A percentile compares a stretch with the other conserved stretches of the same genome.
Conservation (phyloP, 2,888 invertebrate species). For the Cheilosia impressa region DNA sequence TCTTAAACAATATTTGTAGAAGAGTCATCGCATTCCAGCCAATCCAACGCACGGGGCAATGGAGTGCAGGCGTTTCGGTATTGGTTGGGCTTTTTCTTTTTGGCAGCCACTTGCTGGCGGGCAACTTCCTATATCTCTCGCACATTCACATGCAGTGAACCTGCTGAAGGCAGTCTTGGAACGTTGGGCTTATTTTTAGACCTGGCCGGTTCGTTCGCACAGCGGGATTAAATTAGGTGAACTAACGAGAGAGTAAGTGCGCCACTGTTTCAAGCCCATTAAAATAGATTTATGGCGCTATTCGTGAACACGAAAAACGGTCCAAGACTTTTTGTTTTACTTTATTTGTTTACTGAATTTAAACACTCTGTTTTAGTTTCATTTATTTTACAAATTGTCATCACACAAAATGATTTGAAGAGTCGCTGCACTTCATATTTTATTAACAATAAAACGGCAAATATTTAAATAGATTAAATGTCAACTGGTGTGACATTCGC, state of each 20-base stretch:
- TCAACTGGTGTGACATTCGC: too few relatives aligned
- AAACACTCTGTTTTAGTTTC: background rate
- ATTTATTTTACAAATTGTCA: too few relatives aligned
- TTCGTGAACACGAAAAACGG: background rate
- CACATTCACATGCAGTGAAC: slow-evolving; percentile 1
- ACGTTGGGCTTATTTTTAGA: slow-evolving; percentile 43
- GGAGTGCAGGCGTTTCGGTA: background rate
- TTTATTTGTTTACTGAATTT: background rate
- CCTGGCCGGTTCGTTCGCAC: slow-evolving; percentile 40
- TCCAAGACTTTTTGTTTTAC: background rate
- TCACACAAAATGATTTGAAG: too few relatives aligned
- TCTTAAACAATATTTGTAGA: slow-evolving; percentile 46
- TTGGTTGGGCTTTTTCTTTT: background rate
- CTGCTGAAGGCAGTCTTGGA: slow-evolving; percentile 21
- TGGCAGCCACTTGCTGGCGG: slow-evolving; percentile 30
- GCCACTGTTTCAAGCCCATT: slow-evolving; percentile 20
- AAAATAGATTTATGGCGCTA: slow-evolving; percentile 43
- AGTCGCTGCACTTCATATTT: too few relatives aligned
- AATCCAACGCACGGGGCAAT: background rate
- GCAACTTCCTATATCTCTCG: slow-evolving; percentile 3
- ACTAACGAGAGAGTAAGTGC: slow-evolving; percentile 24
- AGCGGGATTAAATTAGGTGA: slow-evolving; percentile 59
- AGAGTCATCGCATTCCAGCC: slow-evolving; percentile 19
- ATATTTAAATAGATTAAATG: too few relatives aligned
- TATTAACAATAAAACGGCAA: too few relatives aligned